phyloP scores from a whole-genome alignment of 2,797 vertebrate species.

The Bucorvus abyssinicus region DNA sequence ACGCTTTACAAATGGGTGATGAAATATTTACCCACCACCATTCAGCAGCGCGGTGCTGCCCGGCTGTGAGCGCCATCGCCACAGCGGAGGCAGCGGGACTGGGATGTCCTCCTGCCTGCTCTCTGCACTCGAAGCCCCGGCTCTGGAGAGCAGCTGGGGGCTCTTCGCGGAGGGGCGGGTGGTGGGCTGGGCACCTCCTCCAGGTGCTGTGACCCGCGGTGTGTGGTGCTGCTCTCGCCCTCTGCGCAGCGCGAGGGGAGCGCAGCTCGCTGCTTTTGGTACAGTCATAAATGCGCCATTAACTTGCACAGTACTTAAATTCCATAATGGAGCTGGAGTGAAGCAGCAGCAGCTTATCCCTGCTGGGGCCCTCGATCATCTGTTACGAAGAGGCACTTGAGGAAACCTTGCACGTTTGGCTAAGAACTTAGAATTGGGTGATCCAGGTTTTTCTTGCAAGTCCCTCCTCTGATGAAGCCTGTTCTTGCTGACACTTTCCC shows the following conservation, averaged over 20 bases:
- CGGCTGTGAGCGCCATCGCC: not conserved
- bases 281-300: not conserved
- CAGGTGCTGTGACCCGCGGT: not conserved
- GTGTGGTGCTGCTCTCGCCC: not conserved
- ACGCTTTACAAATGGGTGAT: not conserved
- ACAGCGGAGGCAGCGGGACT: not conserved
- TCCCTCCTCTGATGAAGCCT: not conserved
- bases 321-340: not conserved
- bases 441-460: not conserved
- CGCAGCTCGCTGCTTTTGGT: not conserved
- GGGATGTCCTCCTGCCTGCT: not conserved
- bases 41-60: not conserved
- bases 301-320: not conserved
- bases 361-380: not conserved
- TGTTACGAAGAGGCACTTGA: not conserved
- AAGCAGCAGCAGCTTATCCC: not conserved
- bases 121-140: accelerated
- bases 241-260: accelerated
- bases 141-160: not conserved
- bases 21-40: not conserved
- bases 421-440: not conserved
- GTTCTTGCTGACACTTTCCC: accelerated
- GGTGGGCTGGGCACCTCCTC: not conserved
- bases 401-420: accelerated
- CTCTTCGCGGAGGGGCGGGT: not conserved